These are phyloP conservation scores for Cyanoderma ruficeps DNA, from an alignment of 2,113 vertebrate genomes.

Conservation along the genomic window DNA sequence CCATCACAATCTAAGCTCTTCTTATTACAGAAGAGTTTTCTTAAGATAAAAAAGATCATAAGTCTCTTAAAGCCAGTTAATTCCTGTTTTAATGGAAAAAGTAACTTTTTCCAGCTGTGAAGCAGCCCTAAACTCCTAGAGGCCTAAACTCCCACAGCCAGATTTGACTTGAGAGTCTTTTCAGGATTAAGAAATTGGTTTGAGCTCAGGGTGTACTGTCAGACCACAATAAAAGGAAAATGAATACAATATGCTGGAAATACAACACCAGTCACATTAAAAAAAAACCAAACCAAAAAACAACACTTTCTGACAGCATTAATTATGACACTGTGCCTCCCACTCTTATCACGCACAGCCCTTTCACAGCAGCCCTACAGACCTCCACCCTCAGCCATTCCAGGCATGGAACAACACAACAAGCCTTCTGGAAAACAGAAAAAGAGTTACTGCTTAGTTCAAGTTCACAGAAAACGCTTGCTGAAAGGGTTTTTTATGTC, in stretches of 20 bases:
- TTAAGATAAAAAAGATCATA: background rate
- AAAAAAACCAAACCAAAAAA: background rate
- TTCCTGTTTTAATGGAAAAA: conserved; percentile 32
- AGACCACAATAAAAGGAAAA: conserved; percentile 62
- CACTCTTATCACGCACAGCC: conserved; percentile 25
- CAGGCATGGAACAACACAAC: background rate
- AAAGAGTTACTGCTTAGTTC: background rate
- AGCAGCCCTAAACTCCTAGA: conserved; percentile 1
- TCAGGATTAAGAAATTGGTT: conserved; percentile 33
- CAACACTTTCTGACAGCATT: conserved; percentile 38
- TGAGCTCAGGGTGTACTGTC: conserved; percentile 44
- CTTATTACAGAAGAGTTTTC: background rate
- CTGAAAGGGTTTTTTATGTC: background rate
- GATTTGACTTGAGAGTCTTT: conserved; percentile 27
- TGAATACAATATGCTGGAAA: conserved; percentile 58
- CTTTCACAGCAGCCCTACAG: conserved; percentile 8
- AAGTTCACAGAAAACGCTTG: background rate
- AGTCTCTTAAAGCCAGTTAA: conserved; percentile 21
- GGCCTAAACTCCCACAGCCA: conserved; percentile 13
- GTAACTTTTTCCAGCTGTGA: conserved; percentile 43
- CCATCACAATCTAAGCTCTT: conserved; percentile 8
- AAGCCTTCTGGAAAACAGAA: background rate
- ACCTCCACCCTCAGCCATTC: conserved; percentile 32
- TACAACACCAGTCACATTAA: background rate
- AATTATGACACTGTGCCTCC: conserved; percentile 52